Base-by-base conservation (phyloP, 2,888 invertebrate genomes). In the Lampropteryx suffumata region DNA sequence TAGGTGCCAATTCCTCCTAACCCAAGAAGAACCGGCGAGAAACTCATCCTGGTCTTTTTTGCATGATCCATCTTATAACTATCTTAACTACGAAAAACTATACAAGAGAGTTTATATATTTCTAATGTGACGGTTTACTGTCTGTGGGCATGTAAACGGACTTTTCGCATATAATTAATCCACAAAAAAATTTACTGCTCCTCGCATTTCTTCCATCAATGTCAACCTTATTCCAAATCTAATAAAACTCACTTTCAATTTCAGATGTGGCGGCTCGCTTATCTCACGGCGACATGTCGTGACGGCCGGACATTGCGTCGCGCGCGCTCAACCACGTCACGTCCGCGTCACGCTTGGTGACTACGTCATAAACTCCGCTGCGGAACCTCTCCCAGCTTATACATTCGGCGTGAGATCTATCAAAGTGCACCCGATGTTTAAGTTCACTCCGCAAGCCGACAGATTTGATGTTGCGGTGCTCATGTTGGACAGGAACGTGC, bases 281-380 rank as follows among this genome's bases (percentile, higher is more conserved):
- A 96, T 98, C 65, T 97, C 97, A 64, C 93, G 97, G 17, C 94
- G 96, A 48, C 97, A 97, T 84, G 97, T 98, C 7, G 97, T 98
- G 46, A 98, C 98, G 1, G 98, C 98, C 3, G 98, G 98, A 0
- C 98, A 98, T 80, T 98, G 98, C 79, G 98, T 98, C 17, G 97
- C 98, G 41, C 94, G 97, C 66, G 97, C 97, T 36, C 94, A 95
- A 54, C 96, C 98, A 0, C 92, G 96, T 44, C 97, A 97, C 86
- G 97, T 98, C 6, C 96, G 97, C 66, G 97, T 98, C 43, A 98
- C 97, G 0, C 90, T 96, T 0, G 96, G 98, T 1, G 98, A 98
- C 81, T 98, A 98, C 88, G 97, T 98, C 66, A 97, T 98, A 73
- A 97, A 98, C 84, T 97, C 97, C 0, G 97, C 97, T 0, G 95